These are phyloP conservation scores for Diadema setosum DNA, from an alignment of 35 echinoderm and acorn worm genomes.

Conservation along the genomic window DNA sequence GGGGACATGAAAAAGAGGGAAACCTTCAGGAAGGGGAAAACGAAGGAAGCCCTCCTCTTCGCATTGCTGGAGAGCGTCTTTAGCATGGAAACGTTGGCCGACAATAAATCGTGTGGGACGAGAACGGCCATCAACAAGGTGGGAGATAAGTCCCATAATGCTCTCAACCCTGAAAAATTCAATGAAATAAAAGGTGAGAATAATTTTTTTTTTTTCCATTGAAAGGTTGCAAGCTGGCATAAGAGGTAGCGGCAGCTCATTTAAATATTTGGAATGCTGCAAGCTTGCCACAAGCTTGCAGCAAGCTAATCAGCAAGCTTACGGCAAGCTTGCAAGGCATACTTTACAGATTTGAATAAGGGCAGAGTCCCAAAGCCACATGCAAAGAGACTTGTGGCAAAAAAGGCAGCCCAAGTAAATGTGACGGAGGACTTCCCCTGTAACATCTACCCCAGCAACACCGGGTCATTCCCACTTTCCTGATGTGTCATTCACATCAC, in stretches of 20 bases:
- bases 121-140: background rate
- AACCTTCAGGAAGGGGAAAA: background rate
- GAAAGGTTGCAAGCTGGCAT: too few species aligned
- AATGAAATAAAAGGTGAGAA: conserved; percentile 12
- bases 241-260: background rate
- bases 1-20: background rate
- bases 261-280: background rate
- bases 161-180: background rate
- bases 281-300: background rate
- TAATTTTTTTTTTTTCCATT: background rate
- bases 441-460: too few species aligned
- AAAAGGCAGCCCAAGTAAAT: too few species aligned
- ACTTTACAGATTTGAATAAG: background rate
- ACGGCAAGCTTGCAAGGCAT: background rate
- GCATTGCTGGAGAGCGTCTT: background rate
- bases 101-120: background rate
- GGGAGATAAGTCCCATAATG: background rate
- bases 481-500: too few species aligned
- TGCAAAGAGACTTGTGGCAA: too few species aligned
- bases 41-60: background rate
- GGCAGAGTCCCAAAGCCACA: too few species aligned
- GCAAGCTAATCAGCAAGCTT: background rate
- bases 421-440: too few species aligned
- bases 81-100: background rate
- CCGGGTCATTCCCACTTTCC: too few species aligned